Evolutionary conservation across 2,797 vertebrate species (phyloP).

Genomic region (Catostomus latipinnis): DNA sequence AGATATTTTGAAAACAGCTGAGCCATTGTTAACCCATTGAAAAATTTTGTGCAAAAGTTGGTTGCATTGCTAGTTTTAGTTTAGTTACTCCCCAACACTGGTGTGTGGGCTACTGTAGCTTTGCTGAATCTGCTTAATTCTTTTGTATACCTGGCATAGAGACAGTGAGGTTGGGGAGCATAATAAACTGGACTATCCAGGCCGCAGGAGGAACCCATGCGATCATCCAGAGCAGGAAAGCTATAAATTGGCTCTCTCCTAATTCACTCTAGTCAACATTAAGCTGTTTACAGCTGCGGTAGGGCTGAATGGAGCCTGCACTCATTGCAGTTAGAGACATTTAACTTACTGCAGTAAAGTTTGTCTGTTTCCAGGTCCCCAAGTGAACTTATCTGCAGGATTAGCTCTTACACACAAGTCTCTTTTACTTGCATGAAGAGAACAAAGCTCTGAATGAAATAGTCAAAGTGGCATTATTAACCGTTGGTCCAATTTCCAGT

Average conservation of each 20-base stretch:
- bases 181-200: constrained; percentile 36
- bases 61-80: no score
- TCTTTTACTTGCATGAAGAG: background rate
- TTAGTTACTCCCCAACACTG: background rate
- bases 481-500: background rate
- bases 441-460: background rate
- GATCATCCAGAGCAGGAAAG: constrained; percentile 21
- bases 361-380: background rate
- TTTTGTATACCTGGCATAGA: constrained; percentile 18
- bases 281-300: constrained; percentile 41
- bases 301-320: background rate
- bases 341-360: constrained; percentile 4
- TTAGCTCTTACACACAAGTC: no score
- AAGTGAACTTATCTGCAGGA: background rate
- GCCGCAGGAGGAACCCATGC: constrained; percentile 18
- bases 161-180: background rate
- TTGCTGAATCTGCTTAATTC: constrained; percentile 31
- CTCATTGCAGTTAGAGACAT: constrained; percentile 1
- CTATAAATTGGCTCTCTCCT: constrained; percentile 41
- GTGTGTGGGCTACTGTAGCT: background rate
- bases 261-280: constrained; percentile 18
- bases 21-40: no score
- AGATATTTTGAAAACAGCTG: no score
- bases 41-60: no score
- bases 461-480: constrained; percentile 1